phyloP scores from a whole-genome alignment of 2,113 vertebrate species.

The Gavia stellata region DNA sequence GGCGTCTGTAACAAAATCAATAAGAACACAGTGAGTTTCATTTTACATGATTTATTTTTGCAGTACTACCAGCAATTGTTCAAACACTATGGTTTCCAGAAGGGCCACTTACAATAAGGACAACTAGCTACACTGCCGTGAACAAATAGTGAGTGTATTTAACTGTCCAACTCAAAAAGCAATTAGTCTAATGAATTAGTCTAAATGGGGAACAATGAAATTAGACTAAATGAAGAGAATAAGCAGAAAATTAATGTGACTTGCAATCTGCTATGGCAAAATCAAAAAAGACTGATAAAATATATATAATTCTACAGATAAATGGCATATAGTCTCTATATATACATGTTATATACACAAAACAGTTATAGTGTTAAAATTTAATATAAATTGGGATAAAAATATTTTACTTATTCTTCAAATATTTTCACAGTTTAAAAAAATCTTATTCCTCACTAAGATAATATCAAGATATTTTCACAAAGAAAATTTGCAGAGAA shows the following conservation, averaged over 20 bases:
- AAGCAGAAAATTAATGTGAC: not conserved
- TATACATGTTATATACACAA: not conserved
- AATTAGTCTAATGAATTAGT: not conserved
- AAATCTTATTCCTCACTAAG: not conserved
- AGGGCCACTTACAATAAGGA: not conserved
- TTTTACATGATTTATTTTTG: not conserved
- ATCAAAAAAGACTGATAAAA: not conserved
- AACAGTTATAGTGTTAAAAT: not conserved
- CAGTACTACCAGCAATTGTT: not conserved
- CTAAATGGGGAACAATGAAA: not conserved
- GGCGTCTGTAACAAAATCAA: not conserved
- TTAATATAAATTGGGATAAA: not conserved
- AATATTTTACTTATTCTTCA: not conserved
- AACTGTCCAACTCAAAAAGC: not conserved
- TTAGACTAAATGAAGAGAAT: not conserved
- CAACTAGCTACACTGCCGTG: rapidly evolving
- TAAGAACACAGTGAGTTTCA: not conserved
- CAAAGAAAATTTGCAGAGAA: not conserved
- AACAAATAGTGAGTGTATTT: not conserved
- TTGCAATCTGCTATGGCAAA: not conserved
- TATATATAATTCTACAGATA: not conserved
- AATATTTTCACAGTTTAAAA: not conserved
- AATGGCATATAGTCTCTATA: not conserved
- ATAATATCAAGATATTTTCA: not conserved
- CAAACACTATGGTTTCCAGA: not conserved